A percentile compares a stretch with the other conserved stretches of the same genome.
phyloP scores from a whole-genome alignment of 2,888 invertebrate species.

The Escarpia spicata region DNA sequence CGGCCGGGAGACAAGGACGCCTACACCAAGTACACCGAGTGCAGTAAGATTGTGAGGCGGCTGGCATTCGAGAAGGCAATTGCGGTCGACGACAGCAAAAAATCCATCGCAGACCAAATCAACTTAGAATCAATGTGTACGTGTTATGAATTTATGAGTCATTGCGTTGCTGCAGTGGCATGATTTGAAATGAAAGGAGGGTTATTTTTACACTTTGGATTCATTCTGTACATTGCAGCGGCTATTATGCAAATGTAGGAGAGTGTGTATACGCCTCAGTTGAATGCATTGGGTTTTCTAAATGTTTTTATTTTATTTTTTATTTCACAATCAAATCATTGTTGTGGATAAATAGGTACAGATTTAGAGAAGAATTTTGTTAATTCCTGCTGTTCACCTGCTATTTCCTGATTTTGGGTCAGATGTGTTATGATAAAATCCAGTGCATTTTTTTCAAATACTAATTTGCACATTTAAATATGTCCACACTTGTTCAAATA shows the following conservation, averaged over 20 bases:
- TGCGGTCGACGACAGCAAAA: slow-evolving; percentile 86
- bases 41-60: slow-evolving; percentile 93
- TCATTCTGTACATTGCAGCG: not conserved
- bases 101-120: slow-evolving; percentile 81
- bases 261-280: not conserved
- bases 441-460: too few relatives aligned
- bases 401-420: too few relatives aligned
- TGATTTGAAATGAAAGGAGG: not conserved
- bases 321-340: too few relatives aligned
- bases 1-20: slow-evolving; percentile 95
- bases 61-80: slow-evolving; percentile 97
- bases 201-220: too few relatives aligned
- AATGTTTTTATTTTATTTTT: too few relatives aligned
- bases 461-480: too few relatives aligned
- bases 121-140: slow-evolving; percentile 90
- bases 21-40: slow-evolving; percentile 88
- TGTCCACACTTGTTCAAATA: too few relatives aligned
- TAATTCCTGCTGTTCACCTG: too few relatives aligned
- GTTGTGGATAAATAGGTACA: too few relatives aligned
- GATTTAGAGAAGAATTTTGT: too few relatives aligned
- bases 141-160: slow-evolving; percentile 33
- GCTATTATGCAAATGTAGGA: not conserved
- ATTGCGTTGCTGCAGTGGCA: not conserved
- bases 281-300: too few relatives aligned
- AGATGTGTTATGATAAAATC: too few relatives aligned